Base-by-base conservation (phyloP, 2,797 vertebrate species). In the Thamnophis elegans region DNA sequence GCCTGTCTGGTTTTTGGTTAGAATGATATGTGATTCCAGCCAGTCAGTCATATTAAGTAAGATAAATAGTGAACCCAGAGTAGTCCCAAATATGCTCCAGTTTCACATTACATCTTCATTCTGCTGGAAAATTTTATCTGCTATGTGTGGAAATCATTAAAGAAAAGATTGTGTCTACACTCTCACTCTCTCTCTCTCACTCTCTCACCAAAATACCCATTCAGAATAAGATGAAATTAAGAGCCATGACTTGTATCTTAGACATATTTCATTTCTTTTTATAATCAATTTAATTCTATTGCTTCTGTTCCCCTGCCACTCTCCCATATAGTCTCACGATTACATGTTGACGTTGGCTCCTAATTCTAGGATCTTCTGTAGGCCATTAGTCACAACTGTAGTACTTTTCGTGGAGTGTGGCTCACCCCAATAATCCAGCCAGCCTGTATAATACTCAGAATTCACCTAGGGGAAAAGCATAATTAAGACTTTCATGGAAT, bases 381-480 rank as follows among this genome's bases (percentile, higher is more conserved):
- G 98, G 89, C 98, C 97, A 92, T 0, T 95, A 96, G 98, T 98
- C 95, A 99, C 98, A 93, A 91, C 96, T 1, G 88, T 91, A 1
- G 95, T n/a, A 12, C 98, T 96, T 92, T 97, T 97, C 47, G 95
- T 95, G 13, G 98, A 97, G 0, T 99, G 99, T 0, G 95, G 96
- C 88, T 98, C 98, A 8, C 99, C 99, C 99, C 99, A 99, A 97
- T 99, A 99, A 96, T 99, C 99, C 98, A 99, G 96, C 99, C 99
- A 99, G 78, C 99, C 99, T 0, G 99, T 99, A 96, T 99, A 99
- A 96, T 99, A 99, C 97, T 99, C 99, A 0, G 99, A 99, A 97
- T 99, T 99, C 91, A 99, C 99, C 99, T 99, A 95, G 12, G 85
- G 82, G 9, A 28, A 94, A 62, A 78, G 55, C 16, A 90, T 55